These are phyloP conservation scores for Oscheius myriophilus DNA, from an alignment of 2,888 invertebrate species.

Conservation along the genomic window DNA sequence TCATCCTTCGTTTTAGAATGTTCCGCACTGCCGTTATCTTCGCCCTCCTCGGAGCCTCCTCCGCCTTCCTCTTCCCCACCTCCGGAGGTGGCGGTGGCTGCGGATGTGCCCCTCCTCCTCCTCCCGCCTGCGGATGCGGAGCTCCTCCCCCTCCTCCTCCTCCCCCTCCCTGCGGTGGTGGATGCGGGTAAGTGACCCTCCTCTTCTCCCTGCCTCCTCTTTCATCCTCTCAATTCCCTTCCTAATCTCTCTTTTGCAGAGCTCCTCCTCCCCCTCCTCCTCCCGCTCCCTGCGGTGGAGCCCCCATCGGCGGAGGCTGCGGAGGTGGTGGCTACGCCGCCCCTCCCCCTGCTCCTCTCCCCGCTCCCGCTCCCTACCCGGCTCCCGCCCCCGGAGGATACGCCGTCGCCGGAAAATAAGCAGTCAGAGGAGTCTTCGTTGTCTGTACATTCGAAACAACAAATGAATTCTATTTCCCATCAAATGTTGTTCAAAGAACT, in stretches of 20 bases:
- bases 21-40: conserved; percentile 37
- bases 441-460: too few species aligned
- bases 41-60: conserved; percentile 37
- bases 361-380: conserved; percentile 19
- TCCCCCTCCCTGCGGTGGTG: too few species aligned
- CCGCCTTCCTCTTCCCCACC: conserved; percentile 43
- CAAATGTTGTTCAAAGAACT: too few species aligned
- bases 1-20: conserved; percentile 22
- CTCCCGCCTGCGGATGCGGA: conserved; percentile 31
- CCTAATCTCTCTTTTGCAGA: too few species aligned
- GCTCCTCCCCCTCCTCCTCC: conserved; percentile 29
- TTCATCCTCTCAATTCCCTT: too few species aligned
- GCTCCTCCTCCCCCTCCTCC: too few species aligned
- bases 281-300: conserved; percentile 32
- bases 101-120: conserved; percentile 33
- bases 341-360: conserved; percentile 26
- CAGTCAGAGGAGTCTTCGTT: too few species aligned
- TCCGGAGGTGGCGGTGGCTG: conserved; percentile 39
- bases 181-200: too few species aligned
- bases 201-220: too few species aligned
- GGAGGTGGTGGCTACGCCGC: conserved; percentile 10
- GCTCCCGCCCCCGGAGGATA: conserved; percentile 38
- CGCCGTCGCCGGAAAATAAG: conserved; percentile 37
- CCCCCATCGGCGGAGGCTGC: neutral
- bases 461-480: too few species aligned